phyloP scores from a whole-genome alignment of 2,888 invertebrate species.

The Apoda limacodes region DNA sequence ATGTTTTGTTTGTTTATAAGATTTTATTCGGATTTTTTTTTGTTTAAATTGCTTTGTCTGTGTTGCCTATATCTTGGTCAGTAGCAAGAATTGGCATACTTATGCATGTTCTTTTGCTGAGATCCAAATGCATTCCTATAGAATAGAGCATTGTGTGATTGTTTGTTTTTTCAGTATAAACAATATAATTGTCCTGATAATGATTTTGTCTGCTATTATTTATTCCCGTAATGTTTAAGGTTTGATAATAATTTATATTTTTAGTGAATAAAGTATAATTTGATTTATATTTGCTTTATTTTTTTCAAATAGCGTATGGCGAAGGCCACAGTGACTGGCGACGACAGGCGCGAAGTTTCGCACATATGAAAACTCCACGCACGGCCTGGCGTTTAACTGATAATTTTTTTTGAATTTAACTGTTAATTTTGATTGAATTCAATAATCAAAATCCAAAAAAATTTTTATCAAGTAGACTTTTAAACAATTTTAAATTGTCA shows the following conservation, averaged over 20 bases:
- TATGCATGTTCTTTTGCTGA: slow-evolving; percentile 9
- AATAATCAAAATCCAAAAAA: too few species aligned
- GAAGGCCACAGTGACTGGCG: too few species aligned
- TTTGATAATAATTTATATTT: slow-evolving; percentile 62
- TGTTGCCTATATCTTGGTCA: slow-evolving; percentile 9
- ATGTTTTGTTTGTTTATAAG: too few species aligned
- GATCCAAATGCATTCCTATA: slow-evolving; percentile 27
- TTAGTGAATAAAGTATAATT: slow-evolving; percentile 56
- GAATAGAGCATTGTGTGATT: slow-evolving; percentile 17
- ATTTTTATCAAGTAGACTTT: too few species aligned
- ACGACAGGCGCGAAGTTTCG: too few species aligned
- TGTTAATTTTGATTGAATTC: too few species aligned
- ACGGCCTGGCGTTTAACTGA: too few species aligned
- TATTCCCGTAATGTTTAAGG: slow-evolving; percentile 58
- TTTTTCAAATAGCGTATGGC: too few species aligned
- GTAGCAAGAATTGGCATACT: slow-evolving; percentile 3
- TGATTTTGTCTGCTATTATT: slow-evolving; percentile 49
- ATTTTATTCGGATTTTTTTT: slow-evolving; percentile 19
- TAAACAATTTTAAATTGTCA: too few species aligned
- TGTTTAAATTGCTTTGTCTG: slow-evolving; percentile 15
- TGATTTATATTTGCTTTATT: too few species aligned
- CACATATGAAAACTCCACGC: too few species aligned
- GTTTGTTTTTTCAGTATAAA: slow-evolving; percentile 19
- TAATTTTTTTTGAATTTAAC: too few species aligned
- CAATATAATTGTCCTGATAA: slow-evolving; percentile 27